Conservation (phyloP, 2,113 vertebrate species). For the Uria lomvia region DNA sequence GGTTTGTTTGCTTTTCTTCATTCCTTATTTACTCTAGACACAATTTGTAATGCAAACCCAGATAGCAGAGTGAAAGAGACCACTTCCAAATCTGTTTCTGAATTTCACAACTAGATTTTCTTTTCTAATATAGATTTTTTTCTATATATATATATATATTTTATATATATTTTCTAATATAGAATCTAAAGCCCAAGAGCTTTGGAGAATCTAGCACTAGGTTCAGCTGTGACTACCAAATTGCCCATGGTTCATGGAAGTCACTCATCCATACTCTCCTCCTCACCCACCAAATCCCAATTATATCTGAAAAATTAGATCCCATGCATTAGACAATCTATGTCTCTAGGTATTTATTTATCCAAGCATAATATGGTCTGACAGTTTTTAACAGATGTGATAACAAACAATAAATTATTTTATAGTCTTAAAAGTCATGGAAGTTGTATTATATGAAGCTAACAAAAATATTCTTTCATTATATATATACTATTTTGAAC, state of each 20-base stretch:
- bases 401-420: not conserved
- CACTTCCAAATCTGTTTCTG: not conserved
- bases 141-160: too few relatives aligned
- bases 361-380: not conserved
- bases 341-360: not conserved
- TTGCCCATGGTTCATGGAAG: not conserved
- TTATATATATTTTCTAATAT: not conserved
- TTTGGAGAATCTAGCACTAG: not conserved
- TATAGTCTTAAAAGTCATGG: not conserved
- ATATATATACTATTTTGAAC: not conserved
- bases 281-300: not conserved
- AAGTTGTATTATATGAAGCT: not conserved
- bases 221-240: not conserved
- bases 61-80: not conserved
- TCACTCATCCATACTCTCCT: not conserved
- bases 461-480: not conserved
- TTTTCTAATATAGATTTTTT: not conserved
- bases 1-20: not conserved
- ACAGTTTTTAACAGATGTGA: not conserved
- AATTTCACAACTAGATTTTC: not conserved
- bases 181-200: not conserved
- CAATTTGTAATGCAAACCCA: not conserved
- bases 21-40: not conserved
- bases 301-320: not conserved
- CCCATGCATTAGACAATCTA: fast-evolving